phyloP scores from a whole-genome alignment of 2,888 invertebrate species.

The Leptinotarsa peninsularis region DNA sequence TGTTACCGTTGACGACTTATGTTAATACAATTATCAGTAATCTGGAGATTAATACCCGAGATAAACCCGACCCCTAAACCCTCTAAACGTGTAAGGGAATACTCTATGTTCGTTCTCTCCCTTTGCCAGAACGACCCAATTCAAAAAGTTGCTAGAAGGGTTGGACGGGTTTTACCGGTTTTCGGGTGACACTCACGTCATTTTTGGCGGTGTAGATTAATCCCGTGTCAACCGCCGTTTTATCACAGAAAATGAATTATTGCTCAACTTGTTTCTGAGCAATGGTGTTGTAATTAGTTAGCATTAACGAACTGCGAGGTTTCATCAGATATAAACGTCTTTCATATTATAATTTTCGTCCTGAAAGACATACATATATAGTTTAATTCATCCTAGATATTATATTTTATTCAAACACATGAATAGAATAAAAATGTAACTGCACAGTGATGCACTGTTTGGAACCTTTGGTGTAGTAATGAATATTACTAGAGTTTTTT shows the following conservation, averaged over 20 bases:
- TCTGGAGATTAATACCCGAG: conserved; percentile 36
- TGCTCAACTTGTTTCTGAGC: background rate
- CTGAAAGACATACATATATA: background rate
- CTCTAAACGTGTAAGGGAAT: conserved; percentile 32
- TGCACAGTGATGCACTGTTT: too few relatives aligned
- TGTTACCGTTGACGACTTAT: conserved; percentile 29
- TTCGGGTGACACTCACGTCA: background rate
- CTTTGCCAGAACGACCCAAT: conserved; percentile 3
- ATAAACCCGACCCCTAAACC: conserved; percentile 38
- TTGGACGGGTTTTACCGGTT: conserved; percentile 9
- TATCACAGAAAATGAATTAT: background rate
- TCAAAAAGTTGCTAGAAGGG: conserved; percentile 16
- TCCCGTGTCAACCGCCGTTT: conserved; percentile 11
- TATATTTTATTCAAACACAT: too few relatives aligned
- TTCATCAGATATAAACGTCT: background rate
- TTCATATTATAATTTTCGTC: background rate
- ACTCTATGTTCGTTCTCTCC: background rate
- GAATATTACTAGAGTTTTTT: too few relatives aligned
- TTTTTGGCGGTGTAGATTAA: conserved; percentile 12
- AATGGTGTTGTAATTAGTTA: background rate
- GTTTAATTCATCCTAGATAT: too few relatives aligned
- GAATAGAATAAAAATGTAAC: too few relatives aligned
- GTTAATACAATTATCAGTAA: conserved; percentile 38
- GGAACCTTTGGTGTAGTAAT: too few relatives aligned
- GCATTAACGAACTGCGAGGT: background rate